A percentile compares a stretch with the other conserved stretches of the same genome.
These are phyloP conservation scores for Artibeus lituratus DNA, from an alignment of 2,797 vertebrate species.

Conservation along the genomic window DNA sequence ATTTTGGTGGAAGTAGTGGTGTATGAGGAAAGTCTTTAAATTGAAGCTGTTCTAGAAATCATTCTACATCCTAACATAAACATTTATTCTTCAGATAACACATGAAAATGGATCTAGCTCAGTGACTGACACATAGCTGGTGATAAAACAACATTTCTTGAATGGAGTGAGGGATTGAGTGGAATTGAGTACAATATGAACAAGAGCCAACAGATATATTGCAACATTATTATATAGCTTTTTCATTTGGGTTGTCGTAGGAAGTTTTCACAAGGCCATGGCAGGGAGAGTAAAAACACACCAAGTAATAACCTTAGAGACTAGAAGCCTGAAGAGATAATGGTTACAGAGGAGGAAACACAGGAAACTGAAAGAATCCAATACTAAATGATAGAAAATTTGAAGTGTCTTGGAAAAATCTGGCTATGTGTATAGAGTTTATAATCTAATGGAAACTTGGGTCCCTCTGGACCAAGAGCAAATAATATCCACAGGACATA, in stretches of 20 bases:
- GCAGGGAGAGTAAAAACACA: background rate
- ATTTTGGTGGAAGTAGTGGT: background rate
- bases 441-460: conserved; percentile 70
- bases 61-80: background rate
- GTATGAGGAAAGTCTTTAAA: background rate
- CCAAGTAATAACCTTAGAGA: background rate
- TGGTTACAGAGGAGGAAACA: background rate
- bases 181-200: background rate
- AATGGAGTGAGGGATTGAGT: background rate
- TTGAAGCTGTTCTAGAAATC: background rate
- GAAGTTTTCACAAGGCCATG: background rate
- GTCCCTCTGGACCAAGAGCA: conserved; percentile 69
- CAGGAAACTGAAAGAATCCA: background rate
- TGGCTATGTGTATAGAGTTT: conserved; percentile 38
- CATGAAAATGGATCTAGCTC: background rate
- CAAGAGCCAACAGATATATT: background rate
- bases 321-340: background rate
- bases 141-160: background rate
- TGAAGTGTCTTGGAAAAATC: conserved; percentile 32
- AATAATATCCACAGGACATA: conserved; percentile 74
- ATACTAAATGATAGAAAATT: background rate
- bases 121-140: background rate
- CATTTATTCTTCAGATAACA: background rate
- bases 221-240: background rate
- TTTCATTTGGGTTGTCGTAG: background rate